Conservation (phyloP, 2,888 invertebrate genomes). For the Hyposoter dolosus region DNA sequence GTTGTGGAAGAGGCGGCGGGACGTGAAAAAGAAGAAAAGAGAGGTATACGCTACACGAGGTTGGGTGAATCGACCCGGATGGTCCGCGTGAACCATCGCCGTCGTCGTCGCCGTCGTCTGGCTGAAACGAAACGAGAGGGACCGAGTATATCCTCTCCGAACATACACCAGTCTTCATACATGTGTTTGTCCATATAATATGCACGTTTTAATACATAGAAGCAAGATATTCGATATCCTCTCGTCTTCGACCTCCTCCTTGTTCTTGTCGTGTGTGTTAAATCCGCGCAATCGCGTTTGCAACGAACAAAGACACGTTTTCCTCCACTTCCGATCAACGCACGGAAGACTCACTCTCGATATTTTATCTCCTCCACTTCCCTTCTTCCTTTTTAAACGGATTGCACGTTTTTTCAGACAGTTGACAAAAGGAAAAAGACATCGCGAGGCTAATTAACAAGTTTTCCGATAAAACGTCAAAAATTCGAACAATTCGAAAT, state of each 20-base stretch:
- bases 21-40: constrained; percentile 25
- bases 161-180: background rate
- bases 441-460: background rate
- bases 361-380: background rate
- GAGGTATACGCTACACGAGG: constrained; percentile 29
- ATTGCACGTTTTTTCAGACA: background rate
- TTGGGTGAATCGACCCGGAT: constrained; percentile 63
- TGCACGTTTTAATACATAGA: constrained; percentile 1
- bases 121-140: constrained; percentile 43
- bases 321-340: constrained; percentile 59
- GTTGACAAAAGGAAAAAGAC: constrained; percentile 17
- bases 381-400: background rate
- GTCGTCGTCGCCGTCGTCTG: constrained; percentile 15
- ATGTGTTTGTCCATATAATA: background rate
- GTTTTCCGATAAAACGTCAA: background rate
- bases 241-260: constrained; percentile 57
- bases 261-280: constrained; percentile 30
- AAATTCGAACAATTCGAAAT: background rate
- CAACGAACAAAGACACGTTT: constrained; percentile 67
- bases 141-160: constrained; percentile 24
- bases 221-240: constrained; percentile 65
- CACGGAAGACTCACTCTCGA: constrained; percentile 7
- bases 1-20: constrained; percentile 13
- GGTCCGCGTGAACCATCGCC: constrained; percentile 52
- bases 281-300: constrained; percentile 55